Conservation (phyloP, 2,888 invertebrate genomes). For the Phragmatobia fuliginosa region DNA sequence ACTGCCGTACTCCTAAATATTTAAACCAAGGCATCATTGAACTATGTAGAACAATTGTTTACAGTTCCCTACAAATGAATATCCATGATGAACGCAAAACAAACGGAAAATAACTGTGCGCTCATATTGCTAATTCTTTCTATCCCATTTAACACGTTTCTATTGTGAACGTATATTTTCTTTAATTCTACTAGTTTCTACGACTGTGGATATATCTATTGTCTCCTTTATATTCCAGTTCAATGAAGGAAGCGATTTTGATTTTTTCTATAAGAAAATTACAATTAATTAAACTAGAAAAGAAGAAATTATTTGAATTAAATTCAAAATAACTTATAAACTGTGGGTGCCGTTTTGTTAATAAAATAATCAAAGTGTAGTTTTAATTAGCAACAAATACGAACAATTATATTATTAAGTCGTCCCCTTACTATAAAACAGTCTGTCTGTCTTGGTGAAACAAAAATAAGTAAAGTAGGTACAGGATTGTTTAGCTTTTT, state of each 20-base stretch:
- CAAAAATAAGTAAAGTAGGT: conserved; percentile 6
- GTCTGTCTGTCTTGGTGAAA: too few species aligned
- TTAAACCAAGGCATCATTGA: neutral
- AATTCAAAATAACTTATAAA: too few species aligned
- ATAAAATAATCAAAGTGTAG: neutral
- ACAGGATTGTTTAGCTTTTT: conserved; percentile 3
- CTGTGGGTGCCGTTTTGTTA: too few species aligned
- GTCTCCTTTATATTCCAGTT: neutral
- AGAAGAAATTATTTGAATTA: too few species aligned
- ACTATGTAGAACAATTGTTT: conserved; percentile 18
- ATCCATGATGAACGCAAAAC: conserved; percentile 6
- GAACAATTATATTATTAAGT: neutral
- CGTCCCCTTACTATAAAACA: neutral
- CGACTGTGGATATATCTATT: neutral
- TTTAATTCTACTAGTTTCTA: neutral
- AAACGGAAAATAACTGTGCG: conserved; percentile 18
- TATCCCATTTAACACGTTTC: neutral
- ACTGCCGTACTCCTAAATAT: neutral
- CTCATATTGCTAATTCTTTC: conserved; percentile 1
- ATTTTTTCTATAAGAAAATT: neutral
- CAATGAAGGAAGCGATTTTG: neutral
- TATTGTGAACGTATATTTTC: neutral
- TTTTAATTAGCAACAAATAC: neutral
- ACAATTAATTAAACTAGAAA: neutral
- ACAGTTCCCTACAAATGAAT: conserved; percentile 11